Percentiles rank a stretch among this genome's conserved stretches.
phyloP scores from a whole-genome alignment of 2,113 vertebrate genomes.

The Lepus timidus region DNA sequence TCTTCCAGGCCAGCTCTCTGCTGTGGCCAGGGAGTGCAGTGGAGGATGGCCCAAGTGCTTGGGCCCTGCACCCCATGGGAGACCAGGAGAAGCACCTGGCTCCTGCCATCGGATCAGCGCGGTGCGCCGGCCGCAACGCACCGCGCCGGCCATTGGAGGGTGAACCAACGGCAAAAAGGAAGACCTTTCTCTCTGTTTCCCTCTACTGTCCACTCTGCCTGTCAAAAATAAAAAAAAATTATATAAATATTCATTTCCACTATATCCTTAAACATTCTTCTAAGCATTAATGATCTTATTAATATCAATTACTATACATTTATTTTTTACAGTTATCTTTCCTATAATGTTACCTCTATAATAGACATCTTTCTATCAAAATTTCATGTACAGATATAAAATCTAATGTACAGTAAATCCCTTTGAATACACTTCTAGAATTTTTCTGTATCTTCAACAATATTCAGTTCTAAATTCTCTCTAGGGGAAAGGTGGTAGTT shows the following conservation, averaged over 20 bases:
- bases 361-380: not conserved
- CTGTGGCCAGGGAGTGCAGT: too few relatives aligned
- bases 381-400: not conserved
- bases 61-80: too few relatives aligned
- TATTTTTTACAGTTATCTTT: conserved; percentile 4
- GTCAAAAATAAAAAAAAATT: not conserved
- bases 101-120: too few relatives aligned
- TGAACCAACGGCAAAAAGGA: too few relatives aligned
- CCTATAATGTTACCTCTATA: not conserved
- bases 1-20: too few relatives aligned
- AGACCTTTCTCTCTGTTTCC: too few relatives aligned
- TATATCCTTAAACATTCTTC: not conserved
- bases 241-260: not conserved
- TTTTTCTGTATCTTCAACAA: not conserved
- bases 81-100: too few relatives aligned
- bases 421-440: conserved; percentile 22
- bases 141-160: too few relatives aligned
- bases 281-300: conserved; percentile 24
- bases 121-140: too few relatives aligned
- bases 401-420: not conserved
- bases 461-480: conserved; percentile 29
- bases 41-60: too few relatives aligned
- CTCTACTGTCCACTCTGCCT: too few relatives aligned
- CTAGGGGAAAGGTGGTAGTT: not conserved
- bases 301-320: not conserved